A percentile compares a stretch with the other conserved stretches of the same genome.
Evolutionary conservation across 2,888 invertebrate species (phyloP).

Genomic region (Caenorhabditis angaria): DNA sequence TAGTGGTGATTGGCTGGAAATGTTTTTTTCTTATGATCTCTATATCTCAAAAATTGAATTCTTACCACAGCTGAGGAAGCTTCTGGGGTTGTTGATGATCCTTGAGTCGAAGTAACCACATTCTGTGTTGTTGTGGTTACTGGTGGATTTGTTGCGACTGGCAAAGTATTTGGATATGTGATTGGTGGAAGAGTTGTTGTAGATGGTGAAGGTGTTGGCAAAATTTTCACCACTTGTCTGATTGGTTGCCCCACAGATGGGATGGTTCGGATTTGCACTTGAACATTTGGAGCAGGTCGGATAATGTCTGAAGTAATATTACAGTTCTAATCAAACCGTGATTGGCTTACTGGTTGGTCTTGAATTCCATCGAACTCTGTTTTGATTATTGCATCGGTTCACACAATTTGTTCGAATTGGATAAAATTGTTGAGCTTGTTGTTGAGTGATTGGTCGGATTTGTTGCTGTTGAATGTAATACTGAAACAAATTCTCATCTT

Average conservation of each 20-base stretch:
- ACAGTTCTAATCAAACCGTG: background rate
- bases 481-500: constrained; percentile 10
- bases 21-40: no score
- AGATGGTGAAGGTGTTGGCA: constrained; percentile 30
- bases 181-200: constrained; percentile 42
- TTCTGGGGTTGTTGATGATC: constrained; percentile 6
- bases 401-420: constrained; percentile 69
- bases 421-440: constrained; percentile 57
- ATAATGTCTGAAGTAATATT: constrained; percentile 13
- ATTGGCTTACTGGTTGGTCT: constrained; percentile 54
- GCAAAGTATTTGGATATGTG: constrained; percentile 38
- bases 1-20: constrained; percentile 26
- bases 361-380: constrained; percentile 62
- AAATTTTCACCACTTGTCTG: constrained; percentile 18
- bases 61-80: no score
- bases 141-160: constrained; percentile 8
- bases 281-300: constrained; percentile 35
- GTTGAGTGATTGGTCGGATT: constrained; percentile 24
- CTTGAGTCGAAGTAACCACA: constrained; percentile 12
- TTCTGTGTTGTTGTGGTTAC: constrained; percentile 9
- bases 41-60: no score
- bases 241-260: constrained; percentile 29
- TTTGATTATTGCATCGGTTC: constrained; percentile 60
- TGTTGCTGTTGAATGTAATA: constrained; percentile 29
- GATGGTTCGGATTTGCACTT: constrained; percentile 45